Percentiles rank a stretch among this genome's conserved stretches.
These are phyloP conservation scores for Ceyx margarethae DNA, from an alignment of 2,113 vertebrate genomes.

Conservation along the genomic window DNA sequence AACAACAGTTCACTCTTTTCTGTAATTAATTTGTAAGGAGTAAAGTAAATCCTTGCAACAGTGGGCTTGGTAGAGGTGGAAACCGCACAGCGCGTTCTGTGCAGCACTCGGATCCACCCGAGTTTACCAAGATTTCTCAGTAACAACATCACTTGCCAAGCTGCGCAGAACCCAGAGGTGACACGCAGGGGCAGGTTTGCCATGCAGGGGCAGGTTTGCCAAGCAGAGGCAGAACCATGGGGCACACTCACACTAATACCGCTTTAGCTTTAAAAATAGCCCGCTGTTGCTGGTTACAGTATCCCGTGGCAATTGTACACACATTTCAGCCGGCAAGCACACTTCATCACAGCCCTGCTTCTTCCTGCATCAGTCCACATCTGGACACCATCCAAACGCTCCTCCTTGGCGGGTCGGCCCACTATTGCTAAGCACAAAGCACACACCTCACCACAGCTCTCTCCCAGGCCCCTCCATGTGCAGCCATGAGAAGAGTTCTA, in stretches of 20 bases:
- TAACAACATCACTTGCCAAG: not conserved
- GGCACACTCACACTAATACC: not conserved
- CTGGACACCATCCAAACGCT: conserved; percentile 8
- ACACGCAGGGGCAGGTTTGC: not conserved
- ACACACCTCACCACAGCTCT: not conserved
- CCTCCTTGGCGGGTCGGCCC: not conserved
- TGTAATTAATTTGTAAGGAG: not conserved
- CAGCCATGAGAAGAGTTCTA: not conserved
- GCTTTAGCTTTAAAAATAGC: conserved; percentile 16
- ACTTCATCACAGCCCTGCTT: not conserved
- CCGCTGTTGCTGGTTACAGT: conserved; percentile 1
- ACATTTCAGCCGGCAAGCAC: not conserved
- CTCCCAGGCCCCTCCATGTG: too few relatives aligned
- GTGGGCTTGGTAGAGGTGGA: not conserved
- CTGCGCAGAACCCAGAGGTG: not conserved
- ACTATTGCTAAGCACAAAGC: not conserved
- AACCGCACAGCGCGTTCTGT: not conserved
- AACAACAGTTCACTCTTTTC: not conserved
- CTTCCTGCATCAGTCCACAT: not conserved
- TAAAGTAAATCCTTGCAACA: not conserved
- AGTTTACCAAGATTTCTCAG: not conserved
- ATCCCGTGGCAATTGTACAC: not conserved
- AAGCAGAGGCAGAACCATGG: not conserved
- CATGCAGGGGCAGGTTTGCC: not conserved
- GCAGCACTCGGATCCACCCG: not conserved